Base-by-base conservation (phyloP, 2,797 vertebrate genomes). In the Phoebastria nigripes region DNA sequence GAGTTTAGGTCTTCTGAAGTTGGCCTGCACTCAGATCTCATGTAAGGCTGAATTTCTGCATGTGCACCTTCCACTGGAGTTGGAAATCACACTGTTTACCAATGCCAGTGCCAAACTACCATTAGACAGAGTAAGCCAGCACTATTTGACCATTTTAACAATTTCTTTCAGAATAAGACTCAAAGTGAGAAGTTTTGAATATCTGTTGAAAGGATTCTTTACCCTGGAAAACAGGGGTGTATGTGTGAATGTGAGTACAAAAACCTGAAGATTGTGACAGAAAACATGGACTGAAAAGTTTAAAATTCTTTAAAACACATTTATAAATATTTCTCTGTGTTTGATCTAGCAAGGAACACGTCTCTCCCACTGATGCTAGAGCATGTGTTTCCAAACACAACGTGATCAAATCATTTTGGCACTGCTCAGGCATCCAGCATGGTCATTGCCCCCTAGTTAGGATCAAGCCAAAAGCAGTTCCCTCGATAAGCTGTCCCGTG, bases 401-500 rank as follows among this genome's bases (percentile, higher is more conserved):
- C 17, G 22, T 35, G 29, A 55, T 66, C 17, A 84, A 52, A 74
- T 39, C 44, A 8, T 42, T 94, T 86, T 56, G 52, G 21, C 46
- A 47, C 6, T 37, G 25, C 51, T 69, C 25, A 63, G 25, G 9
- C 7, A 73, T 46, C 65, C 82, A 76, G 13, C 19, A 47, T 3
- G 22, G 33, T 24, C 20, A 12, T 63, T 61, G 12, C 8, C 18
- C 13, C 22, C 12, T 47, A 11, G 7, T 37, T 59, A 65, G 15
- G 29, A 66, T 69, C 77, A 83, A 71, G 11, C 19, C 26, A 33
- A 70, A 89, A 56, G 16, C 4, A n/a, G 29, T 85, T 89, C 14
- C 21, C 44, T 67, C n/a, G 47, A 13, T 35, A 55, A 69, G 2
- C 3, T 44, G 10, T 39, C 15, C 16, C 0, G 0, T 58, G 29